A percentile compares a stretch with the other conserved stretches of the same genome.
Conservation (phyloP, 2,888 invertebrate species). For the Heliconius cydno region DNA sequence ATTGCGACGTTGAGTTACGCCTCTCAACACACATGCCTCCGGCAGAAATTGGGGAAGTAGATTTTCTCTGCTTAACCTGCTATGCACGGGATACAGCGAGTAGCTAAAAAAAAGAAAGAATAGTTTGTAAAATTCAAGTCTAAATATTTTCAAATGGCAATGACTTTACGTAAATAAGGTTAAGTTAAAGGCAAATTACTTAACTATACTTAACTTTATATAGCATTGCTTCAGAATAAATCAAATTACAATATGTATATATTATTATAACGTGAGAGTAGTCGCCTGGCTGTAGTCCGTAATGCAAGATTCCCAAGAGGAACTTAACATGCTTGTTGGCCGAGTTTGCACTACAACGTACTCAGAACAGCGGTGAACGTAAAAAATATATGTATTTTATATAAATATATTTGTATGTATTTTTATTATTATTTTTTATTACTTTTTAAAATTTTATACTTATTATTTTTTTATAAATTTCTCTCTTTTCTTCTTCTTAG, state of each 20-base stretch:
- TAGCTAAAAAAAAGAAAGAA: too few relatives aligned
- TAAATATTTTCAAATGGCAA: too few relatives aligned
- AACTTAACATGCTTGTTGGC: constrained; percentile 29
- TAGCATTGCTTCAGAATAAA: neutral
- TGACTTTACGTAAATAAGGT: too few relatives aligned
- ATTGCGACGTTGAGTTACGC: too few relatives aligned
- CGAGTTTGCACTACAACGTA: constrained; percentile 30
- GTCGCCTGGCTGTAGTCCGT: neutral
- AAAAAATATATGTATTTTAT: constrained; percentile 2
- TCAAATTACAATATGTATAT: neutral
- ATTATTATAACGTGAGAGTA: constrained; percentile 9
- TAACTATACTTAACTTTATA: neutral
- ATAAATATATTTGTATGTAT: neutral
- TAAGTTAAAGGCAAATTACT: neutral
- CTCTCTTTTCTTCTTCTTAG: too few relatives aligned
- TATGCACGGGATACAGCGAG: too few relatives aligned
- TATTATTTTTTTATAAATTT: neutral
- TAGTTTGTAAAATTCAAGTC: too few relatives aligned
- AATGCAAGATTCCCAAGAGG: constrained; percentile 33
- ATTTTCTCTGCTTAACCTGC: too few relatives aligned
- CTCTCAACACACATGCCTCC: too few relatives aligned
- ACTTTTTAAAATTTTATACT: neutral
- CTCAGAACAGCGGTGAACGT: constrained; percentile 17
- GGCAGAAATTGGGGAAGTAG: too few relatives aligned
- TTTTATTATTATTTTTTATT: neutral